Base-by-base conservation (phyloP, 2,888 invertebrate species). In the Drosophila macrospina region DNA sequence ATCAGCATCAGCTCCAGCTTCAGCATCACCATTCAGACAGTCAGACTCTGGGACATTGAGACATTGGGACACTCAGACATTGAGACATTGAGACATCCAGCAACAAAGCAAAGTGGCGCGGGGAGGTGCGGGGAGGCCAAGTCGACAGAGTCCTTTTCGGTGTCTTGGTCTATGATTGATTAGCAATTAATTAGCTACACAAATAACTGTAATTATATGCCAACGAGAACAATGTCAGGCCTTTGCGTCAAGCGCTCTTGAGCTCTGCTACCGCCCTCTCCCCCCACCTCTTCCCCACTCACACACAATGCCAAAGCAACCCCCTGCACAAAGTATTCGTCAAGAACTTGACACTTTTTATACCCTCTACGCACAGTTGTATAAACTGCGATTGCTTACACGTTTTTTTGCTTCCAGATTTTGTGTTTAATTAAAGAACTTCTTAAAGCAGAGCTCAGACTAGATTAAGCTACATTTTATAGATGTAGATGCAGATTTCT, bases 141-240 rank as follows among this genome's bases (percentile, higher is more conserved):
- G 24, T 28, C 45, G 56, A 45, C 61, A 42, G 61, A 47, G 72
- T 69, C 72, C 69, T 64, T 73, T 69, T 75, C 42, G 75, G 67
- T 54, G 54, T 69, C 75, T 75, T 70, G 60, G 51, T 76, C 88
- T 81, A 91, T 90, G 90, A 90, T 90, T 90, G 90, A 91, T 90
- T 91, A 88, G 91, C 91, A 91, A 90, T 91, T 91, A 91, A 90
- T 90, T 90, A 90, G 89, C 90, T 89, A 81, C 89, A 91, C 90
- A 90, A 89, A 89, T 90, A 90, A 86, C 80, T 82, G 83, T 89
- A 90, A 90, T 90, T 90, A 90, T 86, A 87, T 80, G 87, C 80
- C 77, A 82, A 55, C 67, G 67, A 55, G 71, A 82, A 83, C 81
- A 74, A 74, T 78, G 82, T 81, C 67, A 63, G 63, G 73, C 80